Evolutionary conservation across 2,797 vertebrate species (phyloP).

Genomic region (Simalia tracyae): DNA sequence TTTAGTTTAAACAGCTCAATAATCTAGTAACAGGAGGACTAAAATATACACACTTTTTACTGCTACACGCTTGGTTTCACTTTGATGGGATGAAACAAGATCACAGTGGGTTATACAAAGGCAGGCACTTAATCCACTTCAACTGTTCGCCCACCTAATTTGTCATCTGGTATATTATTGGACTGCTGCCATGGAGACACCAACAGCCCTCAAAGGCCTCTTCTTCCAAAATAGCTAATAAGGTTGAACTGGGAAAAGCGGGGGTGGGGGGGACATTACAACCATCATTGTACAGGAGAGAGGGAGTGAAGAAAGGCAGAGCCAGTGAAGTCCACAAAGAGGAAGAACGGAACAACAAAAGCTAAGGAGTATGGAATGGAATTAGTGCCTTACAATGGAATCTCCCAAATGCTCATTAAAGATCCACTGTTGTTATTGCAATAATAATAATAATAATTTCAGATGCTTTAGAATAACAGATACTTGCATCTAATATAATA

Average conservation of each 20-base stretch:
- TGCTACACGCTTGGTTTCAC: rapidly evolving
- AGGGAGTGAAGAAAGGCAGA: constrained; percentile 10
- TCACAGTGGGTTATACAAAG: rapidly evolving
- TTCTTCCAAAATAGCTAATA: constrained; percentile 32
- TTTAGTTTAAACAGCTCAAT: constrained; percentile 1
- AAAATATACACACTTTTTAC: not conserved
- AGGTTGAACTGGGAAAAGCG: not conserved
- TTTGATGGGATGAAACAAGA: not conserved
- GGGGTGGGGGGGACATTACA: not conserved
- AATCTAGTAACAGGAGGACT: not conserved
- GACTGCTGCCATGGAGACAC: constrained; percentile 46
- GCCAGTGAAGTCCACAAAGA: not conserved
- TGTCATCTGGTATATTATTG: constrained; percentile 32
- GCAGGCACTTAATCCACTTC: not conserved
- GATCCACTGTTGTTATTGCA: not conserved
- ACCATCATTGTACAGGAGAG: not conserved
- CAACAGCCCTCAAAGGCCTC: constrained; percentile 11
- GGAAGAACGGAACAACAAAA: not conserved
- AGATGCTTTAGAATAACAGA: not conserved
- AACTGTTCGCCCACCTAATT: constrained; percentile 2
- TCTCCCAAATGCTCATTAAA: not conserved
- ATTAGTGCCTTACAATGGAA: not conserved
- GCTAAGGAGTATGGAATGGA: not conserved
- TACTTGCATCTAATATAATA: not conserved
- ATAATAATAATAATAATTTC: too few relatives aligned